These are phyloP conservation scores for Sebastolobus altivelis DNA, from an alignment of 2,797 vertebrate species.

Conservation along the genomic window DNA sequence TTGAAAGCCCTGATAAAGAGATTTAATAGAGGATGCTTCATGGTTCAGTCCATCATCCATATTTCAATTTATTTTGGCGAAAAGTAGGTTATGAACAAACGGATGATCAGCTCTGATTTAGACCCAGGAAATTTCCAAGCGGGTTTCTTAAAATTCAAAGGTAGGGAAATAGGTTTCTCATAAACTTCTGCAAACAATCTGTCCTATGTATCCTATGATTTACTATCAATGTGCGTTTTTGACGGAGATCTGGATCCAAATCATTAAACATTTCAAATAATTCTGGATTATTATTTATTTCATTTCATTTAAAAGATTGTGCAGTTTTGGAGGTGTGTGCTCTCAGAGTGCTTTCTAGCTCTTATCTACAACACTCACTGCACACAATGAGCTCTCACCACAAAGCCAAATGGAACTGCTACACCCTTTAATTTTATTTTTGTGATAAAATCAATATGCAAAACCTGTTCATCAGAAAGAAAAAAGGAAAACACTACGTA, in stretches of 20 bases:
- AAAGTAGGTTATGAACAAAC: background rate
- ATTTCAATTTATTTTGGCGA: background rate
- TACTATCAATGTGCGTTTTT: background rate
- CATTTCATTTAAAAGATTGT: background rate
- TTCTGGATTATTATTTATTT: too few species aligned
- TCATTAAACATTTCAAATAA: too few species aligned
- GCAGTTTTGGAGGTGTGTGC: background rate
- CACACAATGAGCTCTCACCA: background rate
- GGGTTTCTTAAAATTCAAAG: background rate
- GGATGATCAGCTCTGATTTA: background rate
- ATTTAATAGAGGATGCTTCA: background rate
- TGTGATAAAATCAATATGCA: too few species aligned
- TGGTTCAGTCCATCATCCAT: background rate
- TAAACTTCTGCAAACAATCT: background rate
- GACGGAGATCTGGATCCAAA: background rate
- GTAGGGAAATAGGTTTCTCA: background rate
- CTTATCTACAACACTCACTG: background rate
- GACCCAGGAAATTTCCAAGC: background rate
- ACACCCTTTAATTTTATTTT: background rate
- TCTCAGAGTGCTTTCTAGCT: background rate
- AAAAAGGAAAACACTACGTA: background rate
- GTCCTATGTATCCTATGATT: background rate
- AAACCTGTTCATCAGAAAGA: too few species aligned
- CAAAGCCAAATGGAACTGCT: background rate
- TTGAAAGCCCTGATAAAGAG: background rate